Base-by-base conservation (phyloP, 2,888 invertebrate genomes). In the Cheilosia urbana region DNA sequence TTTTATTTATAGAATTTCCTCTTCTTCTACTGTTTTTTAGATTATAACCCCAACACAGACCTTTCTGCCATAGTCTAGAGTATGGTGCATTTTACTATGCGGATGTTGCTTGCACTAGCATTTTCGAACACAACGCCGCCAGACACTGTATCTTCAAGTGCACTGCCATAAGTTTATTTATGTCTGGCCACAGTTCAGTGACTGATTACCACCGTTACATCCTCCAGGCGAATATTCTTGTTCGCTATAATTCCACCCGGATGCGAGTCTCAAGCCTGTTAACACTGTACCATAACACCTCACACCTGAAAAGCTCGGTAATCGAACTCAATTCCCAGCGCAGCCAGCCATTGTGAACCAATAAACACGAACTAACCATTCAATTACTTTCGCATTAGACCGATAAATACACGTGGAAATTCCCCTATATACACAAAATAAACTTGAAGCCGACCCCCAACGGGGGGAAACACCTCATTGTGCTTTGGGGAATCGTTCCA, bases 301-400 rank as follows among this genome's bases (percentile, higher is more conserved):
- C 51, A 13, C 15, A 51, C 51, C 21, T 15, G 13, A 21, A 9
- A 51, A 51, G 11, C 19, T 30, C 9, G 15, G 13, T 6, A 65
- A 65, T 65, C 49, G 21, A 21, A 21, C 49, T 49, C 63, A 65
- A 49, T 65, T 65, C n/a, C 49, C 21, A 34, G 21, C 7, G 7
- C 19, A 49, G 30, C 21, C 6, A 49, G 24, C 37, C 47, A 65
- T 49, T 57, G 55, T 65, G 57, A 76, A 66, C 49, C 49, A 51
- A 66, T 77, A 77, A 76, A 77, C 76, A 68, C 68, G 42, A 68
- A 60, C 60, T 57, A 63, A 78, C 78, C 57, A 63, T 69, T 69
- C 71, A 63, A 71, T 78, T 78, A 78, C 63, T 63, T 60, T 45
- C 69, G 45, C 77, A 77, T 63, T 62, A 77, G 58, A 68, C 57